Evolutionary conservation across 2,888 invertebrate species (phyloP), one percentile per base, ranked within the genome.

Genomic region (Polydrusus tereticollis): DNA sequence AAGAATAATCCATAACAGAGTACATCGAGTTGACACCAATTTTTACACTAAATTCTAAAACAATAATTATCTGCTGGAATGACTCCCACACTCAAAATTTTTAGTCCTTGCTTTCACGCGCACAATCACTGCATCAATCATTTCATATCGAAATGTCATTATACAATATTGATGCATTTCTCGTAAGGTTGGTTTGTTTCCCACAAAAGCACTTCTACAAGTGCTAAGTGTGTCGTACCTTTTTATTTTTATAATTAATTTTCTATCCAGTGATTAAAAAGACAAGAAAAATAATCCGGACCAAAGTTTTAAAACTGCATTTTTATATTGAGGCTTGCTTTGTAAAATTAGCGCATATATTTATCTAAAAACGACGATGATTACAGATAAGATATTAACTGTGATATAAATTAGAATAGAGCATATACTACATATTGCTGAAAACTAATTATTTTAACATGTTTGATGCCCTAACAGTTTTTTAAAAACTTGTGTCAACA

Each of bases 321-420:
- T 10, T 52, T 52, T 50, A 45, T 63, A 63, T 45, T 33, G 29
- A 45, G 14, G 20, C 33, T 36, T 58, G 41, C 43, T 63, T 63
- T 52, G 50, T 63, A 36, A 23, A 63, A 45, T 36, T 20, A 21
- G 4, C 43, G 38, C 33, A 12, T 36, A 59, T 41, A 38, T 20
- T 58, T 16, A 50, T 50, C 3, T 50, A 43, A 43, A 38, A 20
- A 14, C 10, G 38, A 38, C 43, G 14, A 55, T 43, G 38, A 6
- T 57, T 65, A 41, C 65, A 57, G 55, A 55, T 41, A 65, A 41
- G 41, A 65, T 65, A 65, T 64, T 64, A 59, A 65, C 65, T 65
- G 65, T 65, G 65, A 65, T 65, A 65, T 52, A 58, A 58, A 55
- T 65, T 57, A 50, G 7, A 36, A 55, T 57, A 16, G 65, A 57